Evolutionary conservation across 2,113 vertebrate genomes (phyloP).

Genomic region (Urocitellus parryii): DNA sequence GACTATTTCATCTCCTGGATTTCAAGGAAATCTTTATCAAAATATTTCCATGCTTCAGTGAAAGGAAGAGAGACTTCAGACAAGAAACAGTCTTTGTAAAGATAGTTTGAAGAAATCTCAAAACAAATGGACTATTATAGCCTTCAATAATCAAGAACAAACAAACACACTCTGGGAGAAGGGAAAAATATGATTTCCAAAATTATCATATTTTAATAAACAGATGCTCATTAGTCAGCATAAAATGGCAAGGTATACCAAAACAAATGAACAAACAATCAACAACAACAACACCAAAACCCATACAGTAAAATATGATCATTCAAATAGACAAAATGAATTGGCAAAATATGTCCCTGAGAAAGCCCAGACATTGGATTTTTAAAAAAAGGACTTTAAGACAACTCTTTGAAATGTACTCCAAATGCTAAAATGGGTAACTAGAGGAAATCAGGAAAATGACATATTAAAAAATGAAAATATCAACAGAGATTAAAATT

Average conservation of each 20-base stretch:
- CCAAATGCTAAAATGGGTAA: neutral
- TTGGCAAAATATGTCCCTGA: neutral
- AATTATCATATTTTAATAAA: slow-evolving; percentile 11
- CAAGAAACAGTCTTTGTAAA: slow-evolving; percentile 22
- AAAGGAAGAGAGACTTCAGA: neutral
- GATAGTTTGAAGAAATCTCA: slow-evolving; percentile 22
- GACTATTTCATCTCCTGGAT: neutral
- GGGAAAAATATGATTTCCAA: neutral
- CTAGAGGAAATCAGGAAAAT: neutral
- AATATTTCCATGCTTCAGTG: neutral
- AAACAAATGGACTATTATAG: neutral
- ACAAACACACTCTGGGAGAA: neutral
- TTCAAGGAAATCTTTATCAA: slow-evolving; percentile 30
- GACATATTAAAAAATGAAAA: neutral
- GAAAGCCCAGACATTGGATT: neutral
- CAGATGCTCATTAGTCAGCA: neutral
- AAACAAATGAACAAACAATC: neutral
- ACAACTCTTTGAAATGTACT: neutral
- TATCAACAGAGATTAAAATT: neutral
- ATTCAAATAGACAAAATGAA: neutral
- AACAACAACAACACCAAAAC: neutral
- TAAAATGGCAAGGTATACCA: neutral
- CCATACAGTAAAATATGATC: neutral
- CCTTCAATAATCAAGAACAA: slow-evolving; percentile 7
- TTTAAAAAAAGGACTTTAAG: neutral